phyloP scores from a whole-genome alignment of 2,888 invertebrate species.

The Morpho helenor region DNA sequence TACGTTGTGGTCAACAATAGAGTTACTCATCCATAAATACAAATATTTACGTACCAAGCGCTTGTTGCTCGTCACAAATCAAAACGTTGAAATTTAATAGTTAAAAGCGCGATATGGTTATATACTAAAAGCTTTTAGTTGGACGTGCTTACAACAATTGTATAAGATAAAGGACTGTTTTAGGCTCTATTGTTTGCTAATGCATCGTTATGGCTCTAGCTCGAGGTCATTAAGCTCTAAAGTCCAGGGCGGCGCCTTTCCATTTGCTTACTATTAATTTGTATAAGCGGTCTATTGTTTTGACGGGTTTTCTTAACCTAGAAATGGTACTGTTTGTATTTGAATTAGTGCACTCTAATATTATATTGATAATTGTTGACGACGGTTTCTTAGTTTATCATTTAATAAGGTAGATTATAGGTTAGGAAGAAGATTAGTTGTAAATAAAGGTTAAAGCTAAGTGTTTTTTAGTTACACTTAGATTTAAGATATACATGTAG shows the following conservation, averaged over 20 bases:
- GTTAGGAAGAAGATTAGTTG: too few relatives aligned
- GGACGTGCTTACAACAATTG: slow-evolving; percentile 58
- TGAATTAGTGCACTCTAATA: slow-evolving; percentile 6
- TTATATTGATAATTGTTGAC: not conserved
- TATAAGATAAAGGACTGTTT: slow-evolving; percentile 60
- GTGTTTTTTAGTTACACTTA: not conserved
- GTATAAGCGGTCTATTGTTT: slow-evolving; percentile 41
- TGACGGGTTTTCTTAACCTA: slow-evolving; percentile 32
- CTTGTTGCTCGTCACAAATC: too few relatives aligned
- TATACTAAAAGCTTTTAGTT: slow-evolving; percentile 50
- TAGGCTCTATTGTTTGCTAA: slow-evolving; percentile 60
- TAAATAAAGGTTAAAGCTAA: too few relatives aligned
- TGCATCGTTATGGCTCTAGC: slow-evolving; percentile 55
- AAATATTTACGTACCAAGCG: too few relatives aligned
- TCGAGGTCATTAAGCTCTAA: slow-evolving; percentile 58
- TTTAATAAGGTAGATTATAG: too few relatives aligned
- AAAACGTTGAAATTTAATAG: too few relatives aligned
- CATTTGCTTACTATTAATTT: slow-evolving; percentile 43
- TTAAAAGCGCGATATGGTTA: not conserved
- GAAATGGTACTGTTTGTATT: slow-evolving; percentile 21
- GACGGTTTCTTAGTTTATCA: too few relatives aligned
- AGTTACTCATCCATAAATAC: too few relatives aligned
- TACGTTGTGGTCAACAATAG: too few relatives aligned
- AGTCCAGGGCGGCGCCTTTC: slow-evolving; percentile 47
- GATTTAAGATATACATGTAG: not conserved